These are phyloP conservation scores for Camelus dromedarius DNA, from an alignment of 2,113 vertebrate genomes.

Conservation along the genomic window DNA sequence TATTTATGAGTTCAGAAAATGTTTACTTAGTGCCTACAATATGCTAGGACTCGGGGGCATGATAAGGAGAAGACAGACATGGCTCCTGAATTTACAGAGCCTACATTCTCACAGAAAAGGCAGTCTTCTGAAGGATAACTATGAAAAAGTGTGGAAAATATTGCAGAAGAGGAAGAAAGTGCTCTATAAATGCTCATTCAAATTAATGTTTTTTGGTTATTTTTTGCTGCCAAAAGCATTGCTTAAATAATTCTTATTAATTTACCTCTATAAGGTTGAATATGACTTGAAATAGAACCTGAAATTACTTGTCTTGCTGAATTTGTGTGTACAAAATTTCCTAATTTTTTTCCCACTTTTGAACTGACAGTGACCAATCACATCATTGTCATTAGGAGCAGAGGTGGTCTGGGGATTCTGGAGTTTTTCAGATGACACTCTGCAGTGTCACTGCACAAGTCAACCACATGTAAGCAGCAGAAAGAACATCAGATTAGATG, in stretches of 20 bases:
- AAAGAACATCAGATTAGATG: slow-evolving; percentile 49
- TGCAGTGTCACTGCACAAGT: neutral
- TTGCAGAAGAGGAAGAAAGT: neutral
- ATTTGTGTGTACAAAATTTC: neutral
- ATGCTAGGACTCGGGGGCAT: neutral
- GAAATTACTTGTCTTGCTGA: neutral
- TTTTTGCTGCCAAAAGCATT: neutral
- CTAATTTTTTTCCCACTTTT: neutral
- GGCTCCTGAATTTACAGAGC: neutral
- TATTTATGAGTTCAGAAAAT: slow-evolving; percentile 27
- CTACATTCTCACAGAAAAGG: slow-evolving; percentile 12
- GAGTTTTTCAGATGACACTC: slow-evolving; percentile 2
- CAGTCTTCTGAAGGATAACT: neutral
- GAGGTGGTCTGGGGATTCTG: neutral
- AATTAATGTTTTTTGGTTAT: slow-evolving; percentile 15
- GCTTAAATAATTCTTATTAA: slow-evolving; percentile 22
- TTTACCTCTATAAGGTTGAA: neutral
- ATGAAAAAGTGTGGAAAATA: neutral
- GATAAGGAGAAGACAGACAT: neutral
- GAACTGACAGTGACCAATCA: neutral
- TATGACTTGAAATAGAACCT: neutral
- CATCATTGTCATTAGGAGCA: neutral
- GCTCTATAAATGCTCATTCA: neutral
- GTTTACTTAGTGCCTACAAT: neutral
- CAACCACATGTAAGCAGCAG: neutral